Conservation (phyloP, 2,888 invertebrate species). For the Drosophila paracracens region DNA sequence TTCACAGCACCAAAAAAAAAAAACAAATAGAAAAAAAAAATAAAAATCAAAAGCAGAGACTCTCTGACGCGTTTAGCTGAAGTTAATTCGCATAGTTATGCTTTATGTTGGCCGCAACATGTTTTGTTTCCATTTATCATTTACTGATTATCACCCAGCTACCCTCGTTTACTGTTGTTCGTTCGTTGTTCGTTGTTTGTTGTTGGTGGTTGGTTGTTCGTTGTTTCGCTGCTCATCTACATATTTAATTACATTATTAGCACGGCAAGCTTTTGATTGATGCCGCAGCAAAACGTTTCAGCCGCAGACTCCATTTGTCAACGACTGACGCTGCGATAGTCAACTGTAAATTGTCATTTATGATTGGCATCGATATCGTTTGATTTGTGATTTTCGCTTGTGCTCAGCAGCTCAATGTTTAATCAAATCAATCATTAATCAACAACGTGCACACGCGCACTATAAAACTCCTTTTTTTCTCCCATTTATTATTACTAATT, state of each 20-base stretch:
- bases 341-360: conserved; percentile 30
- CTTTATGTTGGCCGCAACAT: conserved; percentile 53
- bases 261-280: conserved; percentile 71
- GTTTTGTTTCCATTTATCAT: conserved; percentile 77
- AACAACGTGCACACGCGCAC: conserved; percentile 72
- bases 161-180: conserved; percentile 49
- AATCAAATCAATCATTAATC: conserved; percentile 72
- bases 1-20: not conserved
- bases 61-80: conserved; percentile 66
- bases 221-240: conserved; percentile 47
- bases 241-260: conserved; percentile 83
- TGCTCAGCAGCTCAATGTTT: conserved; percentile 1
- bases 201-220: conserved; percentile 15
- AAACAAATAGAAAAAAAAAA: not conserved
- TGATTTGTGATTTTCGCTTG: conserved; percentile 18
- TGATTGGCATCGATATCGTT: conserved; percentile 34
- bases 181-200: conserved; percentile 6
- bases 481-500: conserved; percentile 41
- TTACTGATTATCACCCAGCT: conserved; percentile 75
- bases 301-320: conserved; percentile 37
- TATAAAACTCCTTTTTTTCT: conserved; percentile 51
- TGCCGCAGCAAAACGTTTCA: conserved; percentile 70
- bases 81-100: conserved; percentile 69
- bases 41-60: not conserved
- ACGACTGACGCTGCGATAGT: not conserved